A percentile compares a stretch with the other conserved stretches of the same genome.
Conservation (phyloP, 1,140 invertebrate genomes). For the Brachionus sp. region DNA sequence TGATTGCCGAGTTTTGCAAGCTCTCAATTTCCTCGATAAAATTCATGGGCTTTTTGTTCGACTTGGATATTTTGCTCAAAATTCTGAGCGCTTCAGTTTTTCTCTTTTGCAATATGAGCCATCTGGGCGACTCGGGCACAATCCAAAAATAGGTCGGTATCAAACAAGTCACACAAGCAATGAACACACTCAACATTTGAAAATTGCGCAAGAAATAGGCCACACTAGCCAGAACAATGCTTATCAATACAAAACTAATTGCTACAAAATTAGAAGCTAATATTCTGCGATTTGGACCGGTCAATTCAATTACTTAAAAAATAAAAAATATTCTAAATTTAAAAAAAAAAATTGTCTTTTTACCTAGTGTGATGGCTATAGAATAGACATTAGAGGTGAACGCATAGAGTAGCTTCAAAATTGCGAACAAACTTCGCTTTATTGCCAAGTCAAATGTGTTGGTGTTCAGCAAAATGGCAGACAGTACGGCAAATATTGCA, state of each 20-base stretch:
- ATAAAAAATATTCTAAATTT: neutral
- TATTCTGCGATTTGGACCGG: neutral
- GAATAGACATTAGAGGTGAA: slow-evolving; percentile 4
- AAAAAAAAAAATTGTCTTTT: neutral
- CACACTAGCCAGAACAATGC: neutral
- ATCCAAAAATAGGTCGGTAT: neutral
- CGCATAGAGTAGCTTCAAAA: neutral
- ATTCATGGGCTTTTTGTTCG: slow-evolving; percentile 24
- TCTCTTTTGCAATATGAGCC: slow-evolving; percentile 7
- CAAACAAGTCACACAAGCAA: neutral
- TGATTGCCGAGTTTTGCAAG: neutral
- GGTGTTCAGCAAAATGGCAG: neutral
- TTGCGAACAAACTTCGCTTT: neutral
- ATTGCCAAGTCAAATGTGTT: neutral
- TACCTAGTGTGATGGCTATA: neutral
- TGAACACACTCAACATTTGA: neutral
- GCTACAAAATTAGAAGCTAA: slow-evolving; percentile 4
- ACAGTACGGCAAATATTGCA: neutral
- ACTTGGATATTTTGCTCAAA: slow-evolving; percentile 21
- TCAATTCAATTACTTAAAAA: neutral
- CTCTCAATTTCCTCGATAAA: neutral
- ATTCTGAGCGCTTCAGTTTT: neutral
- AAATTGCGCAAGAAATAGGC: slow-evolving; percentile 40
- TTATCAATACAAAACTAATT: neutral
- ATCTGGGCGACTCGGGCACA: slow-evolving; percentile 40